Base-by-base conservation (phyloP, 2,888 invertebrate genomes). In the Brachycybe producta region DNA sequence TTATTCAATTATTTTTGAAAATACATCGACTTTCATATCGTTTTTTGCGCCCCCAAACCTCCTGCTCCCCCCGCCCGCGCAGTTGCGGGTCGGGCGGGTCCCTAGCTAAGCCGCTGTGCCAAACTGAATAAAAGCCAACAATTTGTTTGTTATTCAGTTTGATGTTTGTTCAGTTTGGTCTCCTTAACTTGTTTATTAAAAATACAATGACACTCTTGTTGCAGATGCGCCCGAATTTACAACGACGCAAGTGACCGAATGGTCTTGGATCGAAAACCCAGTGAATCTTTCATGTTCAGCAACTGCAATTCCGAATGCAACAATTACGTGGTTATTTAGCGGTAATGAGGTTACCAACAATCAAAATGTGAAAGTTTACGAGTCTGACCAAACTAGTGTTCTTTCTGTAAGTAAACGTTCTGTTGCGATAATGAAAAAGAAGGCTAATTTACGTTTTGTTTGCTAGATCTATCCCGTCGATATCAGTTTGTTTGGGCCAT, bases 291-390 rank as follows among this genome's bases (percentile, higher is more conserved):
- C 83, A 53, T 91, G 91, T 63, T 57, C 62, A 32, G 87, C 88
- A 15, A 84, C 86, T 67, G 71, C 75, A 23, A 78, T 91, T 60
- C 91, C 91, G 3, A 91, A 91, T 65, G 91, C 91, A 0, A 90
- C 90, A 5, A 86, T 90, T 58, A 78, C 79, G 62, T 90, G 90
- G 90, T 28, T 65, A 57, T 5, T 56, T 53, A 62, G 60, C 30
- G 74, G 75, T 41, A 52, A 27, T 32, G 49, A 52, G 7, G n/a
- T 36, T n/a, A n/a, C 36, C 13, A 23, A 19, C 8, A 49, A 52
- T 27, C 70, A 73, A 0, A 74, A 75, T 57, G 70, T 81, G 3
- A 67, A 68, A 56, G 78, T 79, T 55, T 73, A 72, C 43, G 80
- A 79, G 7, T 75, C 74, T 11, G 82, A 84, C 3, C 82, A 85